Evolutionary conservation across 2,113 vertebrate species (phyloP).

Genomic region (Rissa tridactyla): DNA sequence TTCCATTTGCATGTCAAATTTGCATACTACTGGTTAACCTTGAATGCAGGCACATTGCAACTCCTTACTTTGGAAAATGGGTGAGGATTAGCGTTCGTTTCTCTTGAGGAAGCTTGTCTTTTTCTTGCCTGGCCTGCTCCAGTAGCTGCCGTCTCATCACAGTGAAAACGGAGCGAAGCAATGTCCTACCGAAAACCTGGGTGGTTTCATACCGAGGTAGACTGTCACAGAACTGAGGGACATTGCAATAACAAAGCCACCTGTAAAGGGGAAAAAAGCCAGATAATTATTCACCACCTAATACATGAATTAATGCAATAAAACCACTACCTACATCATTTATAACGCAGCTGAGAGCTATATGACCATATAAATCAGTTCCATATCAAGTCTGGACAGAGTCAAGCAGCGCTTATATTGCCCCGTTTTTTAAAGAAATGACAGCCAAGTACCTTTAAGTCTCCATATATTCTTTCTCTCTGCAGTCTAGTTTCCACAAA

Average conservation of each 20-base stretch:
- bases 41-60: not conserved
- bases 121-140: conserved; percentile 95
- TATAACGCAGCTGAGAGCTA: not conserved
- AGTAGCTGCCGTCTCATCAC: conserved; percentile 95
- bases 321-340: not conserved
- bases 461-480: not conserved
- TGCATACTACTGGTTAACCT: not conserved
- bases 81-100: conserved; percentile 98
- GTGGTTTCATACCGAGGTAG: conserved; percentile 95
- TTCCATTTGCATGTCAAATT: not conserved
- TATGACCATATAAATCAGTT: not conserved
- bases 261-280: conserved; percentile 63
- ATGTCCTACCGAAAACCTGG: conserved; percentile 93
- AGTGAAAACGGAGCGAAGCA: conserved; percentile 94
- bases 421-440: not conserved
- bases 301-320: not conserved
- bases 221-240: conserved; percentile 98
- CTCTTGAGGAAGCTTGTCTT: conserved; percentile 95
- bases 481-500: not conserved
- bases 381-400: not conserved
- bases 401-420: not conserved
- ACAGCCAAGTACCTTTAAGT: not conserved
- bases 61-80: conserved; percentile 96
- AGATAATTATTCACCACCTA: not conserved
- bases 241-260: conserved; percentile 98